Evolutionary conservation across 1,140 invertebrate genomes (phyloP), one percentile per base, ranked within the genome.

Genomic region (Alviniconcha marisindica): DNA sequence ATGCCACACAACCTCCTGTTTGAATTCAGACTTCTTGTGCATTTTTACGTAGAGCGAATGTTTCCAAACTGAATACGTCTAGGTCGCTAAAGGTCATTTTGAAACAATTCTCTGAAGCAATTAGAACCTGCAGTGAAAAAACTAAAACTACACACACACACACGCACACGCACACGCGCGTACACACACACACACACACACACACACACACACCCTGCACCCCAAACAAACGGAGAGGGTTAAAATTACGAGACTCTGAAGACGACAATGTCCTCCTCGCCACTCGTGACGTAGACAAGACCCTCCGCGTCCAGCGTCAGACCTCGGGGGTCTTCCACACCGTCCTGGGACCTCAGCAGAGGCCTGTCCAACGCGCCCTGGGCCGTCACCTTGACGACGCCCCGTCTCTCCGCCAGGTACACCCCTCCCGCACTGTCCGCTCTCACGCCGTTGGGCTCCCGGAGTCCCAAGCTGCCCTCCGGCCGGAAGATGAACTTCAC

Each of bases 261-360:
- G 15, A 85, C 81, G n/a, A 54, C 51, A 14, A 85, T 36, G 7
- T 74, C 48, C 4, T 81, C 31, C 21, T 83, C 77, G 12, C 36
- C 2, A 28, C 66, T 83, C 0, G 81, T 85, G 21, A 85, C 48
- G 48, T 85, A 85, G 18, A 85, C 2, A 28, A 85, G 48, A 0
- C 81, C 84, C 4, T 80, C 81, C 0, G 18, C 66, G n/a, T 76
- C 81, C 10, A 83, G 12, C 44, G 66, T 77, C 51, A 85, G 33
- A 7, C 81, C 81, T n/a, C 66, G 73, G 4, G 84, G 84, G 24
- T 85, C 81, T 12, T 83, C 36, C 69, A 85, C 18, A 38, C 74
- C 33, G 12, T 56, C 76, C 76, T 83, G 24, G 5, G 42, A 36
- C 51, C 71, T 36, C 38, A 85, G 40, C 51, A 85, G 24, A 7